Evolutionary conservation across 2,113 vertebrate species (phyloP).

Genomic region (Erpornis zantholeuca): DNA sequence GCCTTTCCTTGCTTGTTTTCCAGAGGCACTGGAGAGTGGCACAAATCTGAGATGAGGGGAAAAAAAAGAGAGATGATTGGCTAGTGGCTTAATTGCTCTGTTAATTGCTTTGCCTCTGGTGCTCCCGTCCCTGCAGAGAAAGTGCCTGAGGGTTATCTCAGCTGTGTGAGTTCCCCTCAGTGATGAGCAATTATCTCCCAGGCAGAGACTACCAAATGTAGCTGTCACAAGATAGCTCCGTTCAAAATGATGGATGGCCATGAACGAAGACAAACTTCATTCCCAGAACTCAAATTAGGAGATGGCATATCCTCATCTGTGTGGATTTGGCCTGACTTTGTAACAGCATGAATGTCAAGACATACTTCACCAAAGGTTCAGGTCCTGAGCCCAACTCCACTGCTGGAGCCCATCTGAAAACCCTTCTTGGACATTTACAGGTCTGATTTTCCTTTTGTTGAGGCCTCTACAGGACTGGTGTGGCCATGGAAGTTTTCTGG

Average conservation of each 20-base stretch:
- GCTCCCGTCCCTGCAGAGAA: neutral
- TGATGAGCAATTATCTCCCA: slow-evolving; percentile 22
- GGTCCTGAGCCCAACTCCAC: neutral
- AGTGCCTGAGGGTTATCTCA: slow-evolving; percentile 18
- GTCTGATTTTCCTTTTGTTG: neutral
- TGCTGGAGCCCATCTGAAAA: neutral
- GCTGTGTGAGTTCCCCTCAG: neutral
- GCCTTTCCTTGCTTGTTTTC: neutral
- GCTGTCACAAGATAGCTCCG: neutral
- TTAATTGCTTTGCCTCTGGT: slow-evolving; percentile 59
- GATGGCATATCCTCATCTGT: neutral
- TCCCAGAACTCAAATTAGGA: neutral
- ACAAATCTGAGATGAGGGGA: neutral
- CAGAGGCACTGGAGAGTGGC: neutral
- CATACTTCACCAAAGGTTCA: neutral
- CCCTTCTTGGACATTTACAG: neutral
- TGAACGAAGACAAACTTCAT: neutral
- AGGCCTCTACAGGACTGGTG: neutral
- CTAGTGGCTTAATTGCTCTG: slow-evolving; percentile 26
- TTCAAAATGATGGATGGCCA: slow-evolving; percentile 5
- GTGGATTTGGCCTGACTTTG: neutral
- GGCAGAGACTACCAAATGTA: neutral
- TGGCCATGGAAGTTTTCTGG: neutral
- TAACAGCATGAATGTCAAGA: rapidly evolving
- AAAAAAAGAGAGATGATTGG: neutral